phyloP scores from a whole-genome alignment of 2,888 invertebrate genomes.

The Drosophila testacea region DNA sequence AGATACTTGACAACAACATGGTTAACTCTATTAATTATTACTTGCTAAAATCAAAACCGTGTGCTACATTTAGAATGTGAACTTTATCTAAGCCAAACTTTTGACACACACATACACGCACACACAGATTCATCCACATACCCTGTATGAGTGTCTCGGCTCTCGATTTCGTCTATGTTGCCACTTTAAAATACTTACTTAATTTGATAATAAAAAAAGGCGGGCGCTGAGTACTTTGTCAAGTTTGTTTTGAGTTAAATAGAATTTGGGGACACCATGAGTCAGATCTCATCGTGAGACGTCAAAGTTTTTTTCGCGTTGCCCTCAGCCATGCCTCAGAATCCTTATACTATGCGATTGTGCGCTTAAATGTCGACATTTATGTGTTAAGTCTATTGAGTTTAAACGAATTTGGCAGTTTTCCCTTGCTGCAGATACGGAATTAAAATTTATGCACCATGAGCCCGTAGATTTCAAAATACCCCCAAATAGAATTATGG shows the following conservation, averaged over 20 bases:
- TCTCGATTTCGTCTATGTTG: conserved; percentile 17
- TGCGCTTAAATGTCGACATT: conserved; percentile 51
- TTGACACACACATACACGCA: conserved; percentile 1
- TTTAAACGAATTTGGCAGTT: conserved; percentile 34
- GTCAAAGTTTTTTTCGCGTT: conserved; percentile 10
- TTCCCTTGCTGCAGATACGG: conserved; percentile 19
- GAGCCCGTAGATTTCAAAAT: conserved; percentile 9
- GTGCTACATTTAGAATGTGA: neutral
- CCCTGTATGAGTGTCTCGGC: neutral
- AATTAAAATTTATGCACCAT: conserved; percentile 20
- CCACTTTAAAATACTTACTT: conserved; percentile 56
- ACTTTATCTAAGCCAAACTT: neutral
- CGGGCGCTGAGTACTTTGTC: conserved; percentile 49
- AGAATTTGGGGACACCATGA: conserved; percentile 41
- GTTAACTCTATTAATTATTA: no score
- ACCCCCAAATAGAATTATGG: neutral
- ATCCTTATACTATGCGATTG: conserved; percentile 23
- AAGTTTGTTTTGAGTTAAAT: conserved; percentile 70
- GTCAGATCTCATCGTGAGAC: neutral
- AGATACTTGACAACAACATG: no score
- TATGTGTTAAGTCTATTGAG: conserved; percentile 60
- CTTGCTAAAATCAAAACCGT: no score
- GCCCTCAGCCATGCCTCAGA: conserved; percentile 11
- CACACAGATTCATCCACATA: neutral
- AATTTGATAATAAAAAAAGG: conserved; percentile 61